Evolutionary conservation across 2,888 invertebrate species (phyloP).

Genomic region (Amblyjoppa proteus): DNA sequence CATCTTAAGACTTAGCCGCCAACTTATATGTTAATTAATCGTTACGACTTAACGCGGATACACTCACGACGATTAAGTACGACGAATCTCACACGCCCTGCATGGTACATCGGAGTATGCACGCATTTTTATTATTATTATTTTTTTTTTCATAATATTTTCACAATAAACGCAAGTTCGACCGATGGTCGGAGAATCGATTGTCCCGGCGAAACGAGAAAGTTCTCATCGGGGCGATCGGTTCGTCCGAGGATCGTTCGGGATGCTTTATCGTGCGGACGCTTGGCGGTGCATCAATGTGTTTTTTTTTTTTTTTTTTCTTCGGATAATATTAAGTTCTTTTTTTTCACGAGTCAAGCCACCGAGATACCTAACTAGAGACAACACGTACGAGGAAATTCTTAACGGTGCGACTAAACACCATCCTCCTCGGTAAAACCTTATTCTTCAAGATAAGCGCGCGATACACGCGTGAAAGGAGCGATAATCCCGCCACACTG

Average conservation of each 20-base stretch:
- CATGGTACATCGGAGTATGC: slow-evolving; percentile 49
- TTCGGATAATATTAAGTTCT: slow-evolving; percentile 47
- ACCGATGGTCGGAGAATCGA: neutral
- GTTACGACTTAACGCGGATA: slow-evolving; percentile 43
- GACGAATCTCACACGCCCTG: slow-evolving; percentile 60
- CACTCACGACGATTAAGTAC: slow-evolving; percentile 69
- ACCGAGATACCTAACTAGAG: slow-evolving; percentile 79
- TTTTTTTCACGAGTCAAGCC: slow-evolving; percentile 67
- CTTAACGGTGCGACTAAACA: slow-evolving; percentile 76
- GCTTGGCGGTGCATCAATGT: slow-evolving; percentile 46
- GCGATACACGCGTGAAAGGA: slow-evolving; percentile 1
- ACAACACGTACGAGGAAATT: slow-evolving; percentile 79
- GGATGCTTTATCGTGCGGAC: slow-evolving; percentile 41
- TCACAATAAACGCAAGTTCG: neutral
- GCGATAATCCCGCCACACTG: neutral
- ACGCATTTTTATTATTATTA: slow-evolving; percentile 36
- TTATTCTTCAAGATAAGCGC: slow-evolving; percentile 20
- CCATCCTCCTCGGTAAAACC: slow-evolving; percentile 33
- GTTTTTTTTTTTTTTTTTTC: slow-evolving; percentile 43
- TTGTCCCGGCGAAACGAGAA: slow-evolving; percentile 3
- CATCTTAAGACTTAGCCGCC: slow-evolving; percentile 61
- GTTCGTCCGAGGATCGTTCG: slow-evolving; percentile 27
- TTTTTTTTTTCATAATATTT: slow-evolving; percentile 38
- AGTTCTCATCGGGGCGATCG: slow-evolving; percentile 5
- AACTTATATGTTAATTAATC: slow-evolving; percentile 57